A percentile compares a stretch with the other conserved stretches of the same genome.
Evolutionary conservation across 2,888 invertebrate species (phyloP).

Genomic region (Rhaphigaster nebulosa): DNA sequence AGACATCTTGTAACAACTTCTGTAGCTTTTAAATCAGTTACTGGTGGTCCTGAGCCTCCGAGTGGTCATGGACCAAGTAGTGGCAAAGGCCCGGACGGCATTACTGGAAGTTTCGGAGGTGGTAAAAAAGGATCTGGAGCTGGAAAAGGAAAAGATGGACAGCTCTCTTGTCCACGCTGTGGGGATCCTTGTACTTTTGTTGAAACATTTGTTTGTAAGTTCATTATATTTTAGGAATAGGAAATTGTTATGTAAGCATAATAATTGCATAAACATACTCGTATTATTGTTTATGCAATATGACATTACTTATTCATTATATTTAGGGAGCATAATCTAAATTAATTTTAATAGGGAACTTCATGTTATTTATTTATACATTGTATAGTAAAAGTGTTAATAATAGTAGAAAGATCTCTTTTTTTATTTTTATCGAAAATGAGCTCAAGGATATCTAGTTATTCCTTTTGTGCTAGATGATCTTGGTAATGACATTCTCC

Average conservation of each 20-base stretch:
- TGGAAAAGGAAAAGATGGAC: constrained; percentile 77
- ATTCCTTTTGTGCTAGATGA: neutral
- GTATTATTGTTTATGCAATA: neutral
- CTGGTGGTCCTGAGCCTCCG: constrained; percentile 52
- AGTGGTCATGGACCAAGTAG: neutral
- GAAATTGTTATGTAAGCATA: neutral
- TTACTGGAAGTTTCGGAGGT: constrained; percentile 26
- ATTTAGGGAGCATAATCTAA: neutral
- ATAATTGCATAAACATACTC: neutral
- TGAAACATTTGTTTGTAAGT: constrained; percentile 93
- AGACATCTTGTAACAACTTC: constrained; percentile 49
- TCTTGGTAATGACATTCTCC: constrained; percentile 56
- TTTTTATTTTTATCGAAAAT: neutral
- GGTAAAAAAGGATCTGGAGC: constrained; percentile 59
- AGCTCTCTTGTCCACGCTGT: constrained; percentile 94
- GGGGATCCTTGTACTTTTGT: constrained; percentile 98
- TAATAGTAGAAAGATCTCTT: neutral
- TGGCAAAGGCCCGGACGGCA: constrained; percentile 46
- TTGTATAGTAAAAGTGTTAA: neutral
- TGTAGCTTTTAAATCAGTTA: constrained; percentile 32
- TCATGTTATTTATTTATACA: neutral
- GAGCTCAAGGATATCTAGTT: constrained; percentile 38
- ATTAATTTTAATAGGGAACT: neutral
- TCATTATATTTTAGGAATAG: neutral
- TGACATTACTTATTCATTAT: neutral